Conservation (phyloP, 1,140 invertebrate genomes). For the Tyrophagus putrescentiae region DNA sequence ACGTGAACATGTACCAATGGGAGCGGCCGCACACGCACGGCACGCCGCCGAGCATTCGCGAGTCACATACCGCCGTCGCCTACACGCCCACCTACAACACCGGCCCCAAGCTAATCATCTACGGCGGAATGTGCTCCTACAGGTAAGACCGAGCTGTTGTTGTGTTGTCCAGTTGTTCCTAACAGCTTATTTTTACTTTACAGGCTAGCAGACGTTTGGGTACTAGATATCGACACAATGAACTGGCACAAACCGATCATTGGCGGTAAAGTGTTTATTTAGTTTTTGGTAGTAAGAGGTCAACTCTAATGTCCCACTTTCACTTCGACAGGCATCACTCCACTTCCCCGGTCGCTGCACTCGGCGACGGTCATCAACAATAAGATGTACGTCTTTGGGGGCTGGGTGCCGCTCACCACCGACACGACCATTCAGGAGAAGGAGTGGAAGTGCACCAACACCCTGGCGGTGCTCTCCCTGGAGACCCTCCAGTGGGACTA, state of each 20-base stretch:
- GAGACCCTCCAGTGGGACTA: slow-evolving; percentile 87
- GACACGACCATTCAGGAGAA: slow-evolving; percentile 52
- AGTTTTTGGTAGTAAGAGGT: not conserved
- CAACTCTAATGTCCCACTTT: not conserved
- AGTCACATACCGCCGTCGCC: slow-evolving; percentile 87
- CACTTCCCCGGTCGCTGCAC: slow-evolving; percentile 84
- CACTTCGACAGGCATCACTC: slow-evolving; percentile 47
- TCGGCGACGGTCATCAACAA: slow-evolving; percentile 85
- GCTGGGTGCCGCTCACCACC: slow-evolving; percentile 74
- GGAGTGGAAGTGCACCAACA: slow-evolving; percentile 98
- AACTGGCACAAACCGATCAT: slow-evolving; percentile 78
- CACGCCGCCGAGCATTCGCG: slow-evolving; percentile 70
- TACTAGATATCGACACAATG: slow-evolving; percentile 71
- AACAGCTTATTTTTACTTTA: too few relatives aligned
- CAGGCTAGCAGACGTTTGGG: slow-evolving; percentile 84
- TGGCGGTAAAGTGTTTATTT: too few relatives aligned
- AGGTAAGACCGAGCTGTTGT: too few relatives aligned
- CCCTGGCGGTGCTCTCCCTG: slow-evolving; percentile 81
- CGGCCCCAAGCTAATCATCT: slow-evolving; percentile 74
- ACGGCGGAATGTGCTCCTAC: slow-evolving; percentile 99
- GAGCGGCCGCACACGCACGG: slow-evolving; percentile 75
- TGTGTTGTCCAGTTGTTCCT: too few relatives aligned
- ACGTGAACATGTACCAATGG: slow-evolving; percentile 59
- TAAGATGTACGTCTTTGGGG: slow-evolving; percentile 95
- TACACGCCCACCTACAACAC: slow-evolving; percentile 64